These are phyloP conservation scores for Limnephilus marmoratus DNA, from an alignment of 2,888 invertebrate genomes.

Conservation along the genomic window DNA sequence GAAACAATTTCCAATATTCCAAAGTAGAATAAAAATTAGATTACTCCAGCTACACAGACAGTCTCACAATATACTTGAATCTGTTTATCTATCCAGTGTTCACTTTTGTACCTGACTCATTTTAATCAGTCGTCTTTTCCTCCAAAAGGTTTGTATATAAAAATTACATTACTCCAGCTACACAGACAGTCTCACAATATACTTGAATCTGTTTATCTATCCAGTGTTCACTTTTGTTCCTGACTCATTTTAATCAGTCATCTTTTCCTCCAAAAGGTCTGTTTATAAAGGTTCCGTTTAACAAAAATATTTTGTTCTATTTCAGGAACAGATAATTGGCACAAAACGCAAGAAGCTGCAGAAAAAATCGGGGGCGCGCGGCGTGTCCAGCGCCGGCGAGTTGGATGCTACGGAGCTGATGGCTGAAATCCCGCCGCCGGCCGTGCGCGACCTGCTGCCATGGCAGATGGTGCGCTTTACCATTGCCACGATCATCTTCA, in stretches of 20 bases:
- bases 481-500: slow-evolving; percentile 79
- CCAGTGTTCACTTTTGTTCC: background rate
- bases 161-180: too few species aligned
- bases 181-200: background rate
- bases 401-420: slow-evolving; percentile 80
- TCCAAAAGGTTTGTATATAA: background rate
- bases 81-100: background rate
- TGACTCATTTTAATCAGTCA: background rate
- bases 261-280: background rate
- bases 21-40: too few species aligned
- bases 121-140: background rate
- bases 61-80: background rate
- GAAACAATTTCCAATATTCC: too few species aligned
- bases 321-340: slow-evolving; percentile 83
- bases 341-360: slow-evolving; percentile 82
- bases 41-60: too few species aligned
- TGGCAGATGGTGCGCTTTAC: slow-evolving; percentile 87
- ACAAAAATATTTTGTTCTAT: background rate
- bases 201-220: background rate
- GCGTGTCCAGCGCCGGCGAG: slow-evolving; percentile 73
- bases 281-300: background rate
- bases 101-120: background rate
- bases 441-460: slow-evolving; percentile 87
- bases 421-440: slow-evolving; percentile 84
- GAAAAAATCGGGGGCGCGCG: slow-evolving; percentile 78